Percentiles rank a stretch among this genome's conserved stretches.
phyloP scores from a whole-genome alignment of 2,797 vertebrate species.

The Rousettus madagascariensis region DNA sequence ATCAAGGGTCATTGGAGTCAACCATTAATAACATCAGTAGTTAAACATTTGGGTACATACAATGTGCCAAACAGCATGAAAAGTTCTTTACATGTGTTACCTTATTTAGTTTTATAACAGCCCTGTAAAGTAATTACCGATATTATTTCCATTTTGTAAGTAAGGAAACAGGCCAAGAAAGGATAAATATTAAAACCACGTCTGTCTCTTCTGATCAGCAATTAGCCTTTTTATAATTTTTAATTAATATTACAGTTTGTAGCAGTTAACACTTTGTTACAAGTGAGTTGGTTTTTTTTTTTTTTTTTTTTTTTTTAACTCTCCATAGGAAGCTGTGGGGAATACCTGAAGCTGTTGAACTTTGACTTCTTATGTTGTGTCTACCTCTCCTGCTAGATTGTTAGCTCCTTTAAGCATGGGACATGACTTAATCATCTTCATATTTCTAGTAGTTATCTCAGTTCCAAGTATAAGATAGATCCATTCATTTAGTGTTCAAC shows the following conservation, averaged over 20 bases:
- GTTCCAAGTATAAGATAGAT: not conserved
- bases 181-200: slow-evolving; percentile 11
- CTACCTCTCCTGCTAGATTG: not conserved
- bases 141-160: not conserved
- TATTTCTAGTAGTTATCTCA: slow-evolving; percentile 19
- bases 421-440: not conserved
- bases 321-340: not conserved
- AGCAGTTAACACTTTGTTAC: slow-evolving; percentile 3
- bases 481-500: not conserved
- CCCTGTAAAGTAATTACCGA: not conserved
- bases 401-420: not conserved
- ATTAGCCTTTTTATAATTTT: slow-evolving; percentile 9
- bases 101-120: slow-evolving; percentile 17
- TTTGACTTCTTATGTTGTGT: not conserved
- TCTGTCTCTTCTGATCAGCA: not conserved
- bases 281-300: not conserved
- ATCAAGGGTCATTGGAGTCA: slow-evolving; percentile 8
- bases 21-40: not conserved
- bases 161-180: slow-evolving; percentile 26
- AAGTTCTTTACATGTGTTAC: slow-evolving; percentile 21
- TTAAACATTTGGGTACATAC: slow-evolving; percentile 7
- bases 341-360: not conserved
- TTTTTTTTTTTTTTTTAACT: not conserved
- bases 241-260: slow-evolving; percentile 8
- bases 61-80: not conserved